Percentiles rank a stretch among this genome's conserved stretches.
These are phyloP conservation scores for Palaemon carinicauda DNA, from an alignment of 1,140 invertebrate species.

Conservation along the genomic window DNA sequence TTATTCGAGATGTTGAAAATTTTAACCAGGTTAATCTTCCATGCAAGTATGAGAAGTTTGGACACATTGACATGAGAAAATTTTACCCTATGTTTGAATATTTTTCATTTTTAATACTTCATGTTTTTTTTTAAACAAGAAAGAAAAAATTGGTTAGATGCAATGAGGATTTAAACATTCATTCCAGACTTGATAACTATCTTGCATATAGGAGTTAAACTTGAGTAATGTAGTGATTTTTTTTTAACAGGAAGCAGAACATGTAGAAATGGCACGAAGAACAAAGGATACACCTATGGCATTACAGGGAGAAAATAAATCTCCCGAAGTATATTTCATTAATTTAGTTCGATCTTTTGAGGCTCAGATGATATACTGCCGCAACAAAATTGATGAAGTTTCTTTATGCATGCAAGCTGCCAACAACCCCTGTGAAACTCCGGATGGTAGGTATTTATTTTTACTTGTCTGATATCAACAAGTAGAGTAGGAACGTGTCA, in stretches of 20 bases:
- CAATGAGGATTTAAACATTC: too few species aligned
- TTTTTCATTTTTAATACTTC: too few species aligned
- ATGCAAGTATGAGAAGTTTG: too few species aligned
- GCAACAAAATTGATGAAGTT: constrained; percentile 46
- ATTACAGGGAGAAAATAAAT: constrained; percentile 41
- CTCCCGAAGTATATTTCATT: constrained; percentile 40
- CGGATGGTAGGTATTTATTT: constrained; percentile 9
- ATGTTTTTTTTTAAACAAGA: too few species aligned
- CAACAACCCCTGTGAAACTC: constrained; percentile 45
- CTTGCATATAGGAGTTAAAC: too few species aligned
- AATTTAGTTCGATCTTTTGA: constrained; percentile 41
- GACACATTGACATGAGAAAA: too few species aligned
- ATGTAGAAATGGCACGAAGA: constrained; percentile 45
- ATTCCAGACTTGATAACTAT: too few species aligned
- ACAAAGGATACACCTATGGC: constrained; percentile 46
- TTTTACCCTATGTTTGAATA: too few species aligned
- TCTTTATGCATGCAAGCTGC: constrained; percentile 45
- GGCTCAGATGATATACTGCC: constrained; percentile 44
- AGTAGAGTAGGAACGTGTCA: too few species aligned
- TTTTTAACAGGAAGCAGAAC: constrained; percentile 33
- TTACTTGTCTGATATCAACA: neutral
- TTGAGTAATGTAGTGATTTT: neutral
- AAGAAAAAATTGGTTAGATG: too few species aligned
- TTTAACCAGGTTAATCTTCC: too few species aligned
- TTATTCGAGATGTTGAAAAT: too few species aligned